These are phyloP conservation scores for Pyrochroa serraticornis DNA, from an alignment of 2,888 invertebrate species.

Conservation along the genomic window DNA sequence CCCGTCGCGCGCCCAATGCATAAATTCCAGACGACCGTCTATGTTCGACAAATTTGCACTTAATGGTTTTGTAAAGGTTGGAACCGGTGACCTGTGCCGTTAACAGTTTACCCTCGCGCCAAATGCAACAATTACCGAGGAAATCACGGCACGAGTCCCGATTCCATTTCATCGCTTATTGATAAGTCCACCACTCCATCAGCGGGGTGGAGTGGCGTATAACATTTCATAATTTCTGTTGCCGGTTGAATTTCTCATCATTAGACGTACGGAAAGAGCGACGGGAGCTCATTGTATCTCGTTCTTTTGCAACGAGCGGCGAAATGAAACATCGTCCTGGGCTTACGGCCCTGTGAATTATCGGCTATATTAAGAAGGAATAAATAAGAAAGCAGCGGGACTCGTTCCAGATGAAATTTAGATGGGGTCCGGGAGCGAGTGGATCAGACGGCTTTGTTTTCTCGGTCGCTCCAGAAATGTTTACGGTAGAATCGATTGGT, in stretches of 20 bases:
- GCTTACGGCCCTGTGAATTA: too few species aligned
- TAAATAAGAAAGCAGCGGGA: constrained; percentile 7
- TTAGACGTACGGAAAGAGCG: too few species aligned
- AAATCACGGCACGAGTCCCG: too few species aligned
- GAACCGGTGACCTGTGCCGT: neutral
- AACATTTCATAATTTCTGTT: too few species aligned
- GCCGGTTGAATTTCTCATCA: too few species aligned
- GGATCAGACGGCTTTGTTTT: constrained; percentile 25
- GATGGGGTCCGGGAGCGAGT: constrained; percentile 3
- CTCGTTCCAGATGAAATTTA: constrained; percentile 7
- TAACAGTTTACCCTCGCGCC: neutral
- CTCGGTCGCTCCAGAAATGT: constrained; percentile 25
- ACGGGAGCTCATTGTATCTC: too few species aligned
- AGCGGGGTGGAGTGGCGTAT: too few species aligned
- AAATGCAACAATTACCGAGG: too few species aligned
- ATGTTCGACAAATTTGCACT: neutral
- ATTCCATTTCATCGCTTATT: too few species aligned
- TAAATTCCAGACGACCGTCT: neutral
- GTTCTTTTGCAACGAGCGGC: too few species aligned
- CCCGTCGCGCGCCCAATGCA: neutral
- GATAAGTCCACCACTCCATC: too few species aligned
- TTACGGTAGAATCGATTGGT: constrained; percentile 28
- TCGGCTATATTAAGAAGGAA: neutral
- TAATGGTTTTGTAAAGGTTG: neutral
- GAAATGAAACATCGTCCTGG: too few species aligned